phyloP scores from a whole-genome alignment of 2,888 invertebrate genomes.

The Papilio demoleus region DNA sequence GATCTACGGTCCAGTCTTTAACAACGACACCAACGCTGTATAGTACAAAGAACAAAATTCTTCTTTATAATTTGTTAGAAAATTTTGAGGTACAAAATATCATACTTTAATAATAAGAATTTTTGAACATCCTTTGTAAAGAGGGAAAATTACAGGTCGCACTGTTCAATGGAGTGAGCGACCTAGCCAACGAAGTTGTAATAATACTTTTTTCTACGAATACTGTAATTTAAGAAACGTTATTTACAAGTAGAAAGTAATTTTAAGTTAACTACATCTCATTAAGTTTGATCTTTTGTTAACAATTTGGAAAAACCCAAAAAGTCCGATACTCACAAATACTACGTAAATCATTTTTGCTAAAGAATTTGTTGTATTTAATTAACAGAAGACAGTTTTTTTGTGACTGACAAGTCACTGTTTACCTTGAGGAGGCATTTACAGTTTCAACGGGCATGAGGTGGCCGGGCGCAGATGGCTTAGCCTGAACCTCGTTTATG shows the following conservation, averaged over 20 bases:
- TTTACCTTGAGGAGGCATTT: no score
- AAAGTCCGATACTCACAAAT: neutral
- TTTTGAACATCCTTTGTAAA: conserved; percentile 52
- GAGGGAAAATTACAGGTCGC: conserved; percentile 64
- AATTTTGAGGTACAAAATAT: no score
- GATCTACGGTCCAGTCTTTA: no score
- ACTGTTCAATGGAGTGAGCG: conserved; percentile 62
- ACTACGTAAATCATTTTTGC: neutral
- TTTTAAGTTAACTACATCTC: neutral
- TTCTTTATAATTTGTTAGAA: no score
- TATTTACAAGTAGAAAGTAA: conserved; percentile 8
- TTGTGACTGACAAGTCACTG: no score
- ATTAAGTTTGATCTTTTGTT: conserved; percentile 30
- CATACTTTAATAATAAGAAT: conserved; percentile 31
- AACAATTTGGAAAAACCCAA: neutral
- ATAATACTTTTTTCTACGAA: conserved; percentile 57
- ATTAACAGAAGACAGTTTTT: no score
- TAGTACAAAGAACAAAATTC: no score
- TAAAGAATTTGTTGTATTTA: no score
- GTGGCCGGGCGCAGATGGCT: no score
- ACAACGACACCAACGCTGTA: no score
- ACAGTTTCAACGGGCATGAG: no score
- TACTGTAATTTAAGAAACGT: conserved; percentile 53
- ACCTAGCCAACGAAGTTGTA: conserved; percentile 55
- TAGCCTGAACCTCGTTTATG: no score